Percentiles rank a stretch among this genome's conserved stretches.
Evolutionary conservation across 1,140 invertebrate genomes (phyloP).

Genomic region (Drosophila miranda): DNA sequence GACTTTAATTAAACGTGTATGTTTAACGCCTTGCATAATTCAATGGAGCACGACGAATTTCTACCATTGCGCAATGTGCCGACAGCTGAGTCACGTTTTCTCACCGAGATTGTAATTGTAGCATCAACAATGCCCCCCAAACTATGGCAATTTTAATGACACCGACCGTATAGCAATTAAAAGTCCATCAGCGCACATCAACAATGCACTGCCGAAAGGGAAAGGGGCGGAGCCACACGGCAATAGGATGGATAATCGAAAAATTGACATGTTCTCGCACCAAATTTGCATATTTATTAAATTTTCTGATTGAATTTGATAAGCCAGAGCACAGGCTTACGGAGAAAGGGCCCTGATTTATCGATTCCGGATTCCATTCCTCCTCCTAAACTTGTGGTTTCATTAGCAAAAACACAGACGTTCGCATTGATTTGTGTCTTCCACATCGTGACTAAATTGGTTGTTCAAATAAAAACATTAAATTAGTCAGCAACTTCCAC

Average conservation of each 20-base stretch:
- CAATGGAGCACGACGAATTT: slow-evolving; percentile 43
- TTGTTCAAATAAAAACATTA: slow-evolving; percentile 50
- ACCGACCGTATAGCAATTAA: too few species aligned
- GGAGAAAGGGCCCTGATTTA: slow-evolving; percentile 27
- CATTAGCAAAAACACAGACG: slow-evolving; percentile 35
- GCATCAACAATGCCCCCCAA: neutral
- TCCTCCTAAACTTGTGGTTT: slow-evolving; percentile 35
- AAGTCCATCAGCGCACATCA: neutral
- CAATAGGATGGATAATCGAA: slow-evolving; percentile 51
- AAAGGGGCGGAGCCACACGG: neutral
- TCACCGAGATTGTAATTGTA: neutral
- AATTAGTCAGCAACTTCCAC: slow-evolving; percentile 44
- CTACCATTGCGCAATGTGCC: slow-evolving; percentile 40
- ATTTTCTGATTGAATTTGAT: slow-evolving; percentile 74
- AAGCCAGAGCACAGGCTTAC: slow-evolving; percentile 21
- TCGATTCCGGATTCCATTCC: slow-evolving; percentile 9
- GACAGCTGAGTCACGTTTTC: slow-evolving; percentile 33
- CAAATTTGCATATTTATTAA: slow-evolving; percentile 77
- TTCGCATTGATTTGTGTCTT: slow-evolving; percentile 39
- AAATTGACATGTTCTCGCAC: slow-evolving; percentile 54
- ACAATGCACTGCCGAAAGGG: slow-evolving; percentile 1
- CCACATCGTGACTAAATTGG: slow-evolving; percentile 33
- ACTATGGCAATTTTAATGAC: neutral
- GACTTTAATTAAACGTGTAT: slow-evolving; percentile 68
- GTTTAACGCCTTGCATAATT: slow-evolving; percentile 72